These are phyloP conservation scores for Ornithoptera alexandrae DNA, from an alignment of 2,888 invertebrate genomes.

Conservation along the genomic window DNA sequence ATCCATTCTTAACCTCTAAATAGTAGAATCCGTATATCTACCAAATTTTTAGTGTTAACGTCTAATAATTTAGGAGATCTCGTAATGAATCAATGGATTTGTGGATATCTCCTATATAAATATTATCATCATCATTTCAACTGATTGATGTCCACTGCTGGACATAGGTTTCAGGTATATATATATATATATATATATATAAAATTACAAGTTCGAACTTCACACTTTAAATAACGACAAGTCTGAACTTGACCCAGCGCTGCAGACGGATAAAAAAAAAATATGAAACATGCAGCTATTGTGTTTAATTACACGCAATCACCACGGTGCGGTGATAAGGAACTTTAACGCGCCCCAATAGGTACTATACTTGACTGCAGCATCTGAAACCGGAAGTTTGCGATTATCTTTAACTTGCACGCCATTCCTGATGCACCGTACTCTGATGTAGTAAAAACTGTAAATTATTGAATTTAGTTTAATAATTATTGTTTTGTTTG, in stretches of 20 bases:
- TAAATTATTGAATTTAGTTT: too few species aligned
- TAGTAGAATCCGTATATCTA: too few species aligned
- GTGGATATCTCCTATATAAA: too few species aligned
- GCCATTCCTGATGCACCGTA: background rate
- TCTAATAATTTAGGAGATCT: too few species aligned
- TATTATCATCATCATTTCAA: too few species aligned
- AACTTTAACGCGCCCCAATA: background rate
- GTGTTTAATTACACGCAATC: constrained; percentile 12
- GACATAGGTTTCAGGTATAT: background rate
- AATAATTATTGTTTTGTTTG: too few species aligned
- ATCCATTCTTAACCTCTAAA: too few species aligned
- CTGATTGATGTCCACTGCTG: too few species aligned
- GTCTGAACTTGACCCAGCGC: constrained; percentile 44
- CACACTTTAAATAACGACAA: constrained; percentile 41
- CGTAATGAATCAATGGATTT: too few species aligned
- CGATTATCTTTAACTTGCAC: background rate
- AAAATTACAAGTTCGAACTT: constrained; percentile 36
- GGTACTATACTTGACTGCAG: background rate
- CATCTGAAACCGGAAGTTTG: background rate
- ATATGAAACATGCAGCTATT: constrained; percentile 8
- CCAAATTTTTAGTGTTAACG: too few species aligned
- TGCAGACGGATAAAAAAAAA: constrained; percentile 12
- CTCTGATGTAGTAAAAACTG: background rate
- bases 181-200: background rate
- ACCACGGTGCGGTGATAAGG: background rate